Base-by-base conservation (phyloP, 2,888 invertebrate genomes). In the Nomada goodeniana region DNA sequence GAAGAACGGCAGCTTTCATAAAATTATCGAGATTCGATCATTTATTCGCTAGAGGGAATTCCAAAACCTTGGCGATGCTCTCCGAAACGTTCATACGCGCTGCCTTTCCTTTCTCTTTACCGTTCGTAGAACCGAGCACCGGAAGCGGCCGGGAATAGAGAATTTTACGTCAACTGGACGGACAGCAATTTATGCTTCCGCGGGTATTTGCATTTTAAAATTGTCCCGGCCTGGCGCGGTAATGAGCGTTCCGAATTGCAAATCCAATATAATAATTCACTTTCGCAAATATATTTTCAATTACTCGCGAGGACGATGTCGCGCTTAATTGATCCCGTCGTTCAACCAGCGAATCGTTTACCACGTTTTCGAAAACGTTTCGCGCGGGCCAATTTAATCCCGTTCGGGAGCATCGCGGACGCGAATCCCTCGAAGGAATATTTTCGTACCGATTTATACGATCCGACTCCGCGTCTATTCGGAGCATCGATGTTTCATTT, bases 161-260 rank as follows among this genome's bases (percentile, higher is more conserved):
- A 82, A 78, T 80, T 80, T 67, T 64, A 64, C 82, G 68, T 84
- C 80, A 36, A 36, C 76, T 55, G 76, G 76, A 47, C 72, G 36
- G 71, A 82, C 68, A 36, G n/a, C 47, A 78, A 75, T 82, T 78
- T 80, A 80, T 59, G 60, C 52, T 44, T 13, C n/a, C 53, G 23
- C 20, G 60, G n/a, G 23, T 26, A 74, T 80, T 67, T 80, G 69
- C 80, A 82, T 82, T 82, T 76, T 71, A 80, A 82, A 82, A 80
- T 76, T 57, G 20, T 68, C 26, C 47, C 42, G 44, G 44, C 50
- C 23, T 15, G 29, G 2, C 23, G 29, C 20, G 61, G 61, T 71
- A 80, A 82, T 53, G 57, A 59, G 76, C 61, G n/a, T 71, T 71
- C 57, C 53, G 71, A 52, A 80, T 80, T 80, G 80, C 75, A 80